Evolutionary conservation across 92 coral and sea anemone genomes (phyloP).

Genomic region (Bergia puertoricense): DNA sequence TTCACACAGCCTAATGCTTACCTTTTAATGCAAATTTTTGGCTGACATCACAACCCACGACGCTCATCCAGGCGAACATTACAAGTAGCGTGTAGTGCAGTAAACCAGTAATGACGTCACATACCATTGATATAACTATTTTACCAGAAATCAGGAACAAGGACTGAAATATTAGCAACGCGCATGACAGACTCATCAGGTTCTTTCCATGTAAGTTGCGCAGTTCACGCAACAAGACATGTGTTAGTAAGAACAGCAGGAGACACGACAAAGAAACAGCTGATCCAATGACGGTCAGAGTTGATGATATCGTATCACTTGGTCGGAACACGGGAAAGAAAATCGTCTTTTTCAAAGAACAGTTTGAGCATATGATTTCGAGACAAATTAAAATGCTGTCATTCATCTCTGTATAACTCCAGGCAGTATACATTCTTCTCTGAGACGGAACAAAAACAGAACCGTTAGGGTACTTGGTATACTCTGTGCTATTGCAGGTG

Average conservation of each 20-base stretch:
- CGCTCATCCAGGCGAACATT: conserved; percentile 14
- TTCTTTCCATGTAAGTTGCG: background rate
- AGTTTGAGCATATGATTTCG: too few relatives aligned
- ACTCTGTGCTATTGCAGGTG: background rate
- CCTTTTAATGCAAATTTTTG: background rate
- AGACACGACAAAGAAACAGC: background rate
- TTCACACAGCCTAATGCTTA: background rate
- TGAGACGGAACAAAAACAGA: background rate
- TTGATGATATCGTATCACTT: background rate
- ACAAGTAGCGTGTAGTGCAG: background rate
- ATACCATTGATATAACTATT: background rate
- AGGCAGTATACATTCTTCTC: background rate
- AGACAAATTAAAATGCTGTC: background rate
- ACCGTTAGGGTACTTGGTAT: background rate
- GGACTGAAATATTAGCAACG: background rate
- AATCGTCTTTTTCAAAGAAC: too few relatives aligned
- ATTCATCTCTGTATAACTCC: background rate
- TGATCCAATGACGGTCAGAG: background rate
- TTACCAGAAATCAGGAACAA: background rate
- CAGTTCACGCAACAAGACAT: background rate
- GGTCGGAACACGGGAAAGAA: too few relatives aligned
- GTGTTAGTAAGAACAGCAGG: background rate
- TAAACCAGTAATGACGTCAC: background rate
- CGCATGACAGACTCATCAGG: background rate
- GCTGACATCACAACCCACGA: background rate